Evolutionary conservation across 2,888 invertebrate genomes (phyloP).

Genomic region (Oegoconia quadripuncta): DNA sequence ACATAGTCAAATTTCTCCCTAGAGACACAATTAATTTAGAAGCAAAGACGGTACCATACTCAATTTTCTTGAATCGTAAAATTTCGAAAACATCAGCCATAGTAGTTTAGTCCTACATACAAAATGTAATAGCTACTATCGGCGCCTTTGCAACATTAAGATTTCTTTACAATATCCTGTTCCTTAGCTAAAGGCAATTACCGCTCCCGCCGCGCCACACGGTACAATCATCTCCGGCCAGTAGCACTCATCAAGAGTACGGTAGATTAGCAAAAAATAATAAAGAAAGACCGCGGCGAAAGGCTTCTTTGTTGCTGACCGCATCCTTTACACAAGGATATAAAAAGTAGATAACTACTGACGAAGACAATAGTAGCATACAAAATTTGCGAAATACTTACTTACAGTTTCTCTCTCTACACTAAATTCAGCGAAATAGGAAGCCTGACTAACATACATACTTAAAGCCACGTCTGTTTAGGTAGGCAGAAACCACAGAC

Average conservation of each 20-base stretch:
- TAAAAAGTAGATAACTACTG: no score
- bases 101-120: not conserved
- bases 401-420: no score
- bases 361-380: no score
- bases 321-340: slow-evolving; percentile 20
- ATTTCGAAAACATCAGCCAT: not conserved
- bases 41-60: no score
- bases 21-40: no score
- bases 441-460: no score
- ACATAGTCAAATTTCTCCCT: no score
- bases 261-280: slow-evolving; percentile 71
- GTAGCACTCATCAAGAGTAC: slow-evolving; percentile 36
- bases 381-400: no score
- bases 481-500: no score
- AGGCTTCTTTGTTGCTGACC: slow-evolving; percentile 12
- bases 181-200: slow-evolving; percentile 19
- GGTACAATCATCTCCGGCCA: slow-evolving; percentile 31
- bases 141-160: not conserved
- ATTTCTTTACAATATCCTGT: slow-evolving; percentile 14
- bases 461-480: no score
- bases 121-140: not conserved
- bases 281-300: slow-evolving; percentile 23
- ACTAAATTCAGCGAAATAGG: no score
- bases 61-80: no score
- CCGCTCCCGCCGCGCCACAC: slow-evolving; percentile 17